These are phyloP conservation scores for Parazoanthus swiftii DNA, from an alignment of 92 coral and sea anemone species.

Conservation along the genomic window DNA sequence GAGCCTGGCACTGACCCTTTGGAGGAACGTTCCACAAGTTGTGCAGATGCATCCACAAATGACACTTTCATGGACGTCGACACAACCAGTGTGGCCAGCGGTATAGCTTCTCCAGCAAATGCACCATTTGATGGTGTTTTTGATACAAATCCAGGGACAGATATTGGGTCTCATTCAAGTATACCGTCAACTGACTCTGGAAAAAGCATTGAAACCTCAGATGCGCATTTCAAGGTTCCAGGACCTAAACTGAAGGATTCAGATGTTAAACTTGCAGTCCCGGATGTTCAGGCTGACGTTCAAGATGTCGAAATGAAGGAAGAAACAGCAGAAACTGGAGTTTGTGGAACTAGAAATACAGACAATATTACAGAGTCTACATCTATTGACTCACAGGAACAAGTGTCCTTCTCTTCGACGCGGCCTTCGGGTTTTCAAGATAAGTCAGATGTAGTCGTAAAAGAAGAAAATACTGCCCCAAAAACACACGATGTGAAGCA, in stretches of 20 bases:
- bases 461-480: background rate
- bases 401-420: background rate
- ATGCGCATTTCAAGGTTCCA: constrained; percentile 7
- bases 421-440: background rate
- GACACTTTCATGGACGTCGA: constrained; percentile 10
- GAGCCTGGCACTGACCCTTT: background rate
- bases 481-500: background rate
- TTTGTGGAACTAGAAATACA: background rate
- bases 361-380: background rate
- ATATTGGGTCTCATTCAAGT: background rate
- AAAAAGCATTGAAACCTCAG: background rate
- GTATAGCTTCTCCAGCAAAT: background rate
- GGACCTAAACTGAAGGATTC: background rate
- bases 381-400: background rate
- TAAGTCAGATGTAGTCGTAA: background rate
- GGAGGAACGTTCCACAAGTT: background rate
- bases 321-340: background rate
- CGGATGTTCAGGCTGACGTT: background rate
- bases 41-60: background rate
- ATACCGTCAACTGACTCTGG: constrained; percentile 2
- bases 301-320: constrained; percentile 30
- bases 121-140: background rate
- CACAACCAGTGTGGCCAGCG: constrained; percentile 3
- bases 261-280: background rate
- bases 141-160: background rate